A percentile compares a stretch with the other conserved stretches of the same genome.
Conservation (phyloP, 2,113 vertebrate genomes). For the Anhinga rufa region DNA sequence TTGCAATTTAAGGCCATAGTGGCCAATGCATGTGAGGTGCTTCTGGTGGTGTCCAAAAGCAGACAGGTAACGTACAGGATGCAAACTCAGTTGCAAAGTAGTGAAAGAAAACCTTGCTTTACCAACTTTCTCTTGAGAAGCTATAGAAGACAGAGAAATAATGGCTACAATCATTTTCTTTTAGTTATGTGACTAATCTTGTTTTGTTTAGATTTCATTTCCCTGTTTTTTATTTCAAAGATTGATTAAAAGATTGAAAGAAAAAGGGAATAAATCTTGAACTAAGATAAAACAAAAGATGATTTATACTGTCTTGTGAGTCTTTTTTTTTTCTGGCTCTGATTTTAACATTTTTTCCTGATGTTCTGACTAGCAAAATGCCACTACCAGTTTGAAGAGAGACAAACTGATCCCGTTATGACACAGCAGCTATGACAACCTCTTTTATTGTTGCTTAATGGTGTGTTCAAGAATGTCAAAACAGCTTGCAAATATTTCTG, state of each 20-base stretch:
- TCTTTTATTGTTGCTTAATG: constrained; percentile 55
- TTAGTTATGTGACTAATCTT: neutral
- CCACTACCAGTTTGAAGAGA: neutral
- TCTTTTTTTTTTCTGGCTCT: neutral
- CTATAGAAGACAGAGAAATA: neutral
- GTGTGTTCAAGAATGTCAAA: constrained; percentile 48
- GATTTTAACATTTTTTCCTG: constrained; percentile 30
- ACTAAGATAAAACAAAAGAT: neutral
- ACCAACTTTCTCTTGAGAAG: neutral
- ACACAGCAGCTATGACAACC: constrained; percentile 56
- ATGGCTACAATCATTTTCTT: neutral
- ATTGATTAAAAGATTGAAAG: neutral
- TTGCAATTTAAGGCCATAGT: neutral
- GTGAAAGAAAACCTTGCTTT: neutral
- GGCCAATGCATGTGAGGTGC: neutral
- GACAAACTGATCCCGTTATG: constrained; percentile 7
- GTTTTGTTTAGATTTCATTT: neutral
- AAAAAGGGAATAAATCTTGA: neutral
- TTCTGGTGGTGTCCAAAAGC: neutral
- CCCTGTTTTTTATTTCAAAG: neutral
- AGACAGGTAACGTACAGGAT: neutral
- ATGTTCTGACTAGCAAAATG: constrained; percentile 40
- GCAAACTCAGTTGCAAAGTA: neutral
- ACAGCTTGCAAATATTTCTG: constrained; percentile 52
- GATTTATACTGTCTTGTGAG: neutral